Evolutionary conservation across 2,797 vertebrate genomes (phyloP).

Genomic region (Sebastes itinus): DNA sequence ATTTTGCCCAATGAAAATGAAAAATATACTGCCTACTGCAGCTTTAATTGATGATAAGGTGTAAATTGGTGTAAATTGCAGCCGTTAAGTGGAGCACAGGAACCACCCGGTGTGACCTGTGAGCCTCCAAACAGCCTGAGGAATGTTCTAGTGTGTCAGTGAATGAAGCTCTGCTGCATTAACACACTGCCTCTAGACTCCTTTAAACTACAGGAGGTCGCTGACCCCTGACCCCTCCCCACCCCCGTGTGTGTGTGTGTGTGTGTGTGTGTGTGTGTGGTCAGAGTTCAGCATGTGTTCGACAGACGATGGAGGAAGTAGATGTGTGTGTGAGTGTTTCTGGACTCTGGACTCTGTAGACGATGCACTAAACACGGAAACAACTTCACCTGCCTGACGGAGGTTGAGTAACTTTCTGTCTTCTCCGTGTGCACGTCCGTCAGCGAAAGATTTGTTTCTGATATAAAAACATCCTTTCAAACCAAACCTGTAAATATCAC

Average conservation of each 20-base stretch:
- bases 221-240: constrained; percentile 38
- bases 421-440: background rate
- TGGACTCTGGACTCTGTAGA: constrained; percentile 25
- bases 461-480: background rate
- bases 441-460: background rate
- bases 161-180: constrained; percentile 70
- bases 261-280: constrained; percentile 14
- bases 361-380: background rate
- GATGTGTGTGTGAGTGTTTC: constrained; percentile 17
- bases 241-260: background rate
- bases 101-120: background rate
- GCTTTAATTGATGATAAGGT: background rate
- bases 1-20: too few species aligned
- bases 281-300: constrained; percentile 65
- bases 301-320: constrained; percentile 48
- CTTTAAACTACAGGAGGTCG: constrained; percentile 55
- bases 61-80: background rate
- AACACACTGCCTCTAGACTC: constrained; percentile 67
- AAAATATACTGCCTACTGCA: too few species aligned
- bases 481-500: background rate
- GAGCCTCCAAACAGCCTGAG: constrained; percentile 39
- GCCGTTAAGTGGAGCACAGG: background rate
- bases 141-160: constrained; percentile 77
- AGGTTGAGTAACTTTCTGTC: background rate
- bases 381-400: background rate